A percentile compares a stretch with the other conserved stretches of the same genome.
phyloP scores from a whole-genome alignment of 2,113 vertebrate genomes.

The Lonchura striata region DNA sequence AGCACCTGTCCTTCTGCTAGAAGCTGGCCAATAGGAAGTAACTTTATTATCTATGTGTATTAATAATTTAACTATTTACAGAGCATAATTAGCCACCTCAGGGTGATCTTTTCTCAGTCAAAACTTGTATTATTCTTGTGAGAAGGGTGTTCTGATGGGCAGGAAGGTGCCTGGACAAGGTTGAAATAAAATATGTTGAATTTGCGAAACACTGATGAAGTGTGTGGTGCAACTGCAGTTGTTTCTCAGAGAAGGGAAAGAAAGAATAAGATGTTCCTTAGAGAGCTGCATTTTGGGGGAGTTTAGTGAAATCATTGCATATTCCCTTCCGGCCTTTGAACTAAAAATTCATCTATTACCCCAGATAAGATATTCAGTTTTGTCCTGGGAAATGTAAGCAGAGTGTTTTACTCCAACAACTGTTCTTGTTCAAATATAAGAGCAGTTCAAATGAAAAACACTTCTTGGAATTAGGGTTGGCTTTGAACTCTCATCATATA shows the following conservation, averaged over 20 bases:
- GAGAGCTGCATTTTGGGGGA: neutral
- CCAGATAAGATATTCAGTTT: neutral
- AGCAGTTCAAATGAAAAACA: neutral
- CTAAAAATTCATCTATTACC: neutral
- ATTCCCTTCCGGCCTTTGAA: neutral
- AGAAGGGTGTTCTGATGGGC: neutral
- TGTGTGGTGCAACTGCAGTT: neutral
- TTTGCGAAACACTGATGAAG: neutral
- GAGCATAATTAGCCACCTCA: neutral
- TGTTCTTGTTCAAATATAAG: neutral
- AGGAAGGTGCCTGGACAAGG: neutral
- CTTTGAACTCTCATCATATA: neutral
- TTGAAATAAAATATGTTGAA: neutral
- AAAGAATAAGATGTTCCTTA: neutral
- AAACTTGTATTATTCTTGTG: neutral
- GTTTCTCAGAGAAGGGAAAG: neutral
- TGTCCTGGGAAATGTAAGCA: neutral
- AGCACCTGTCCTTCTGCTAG: neutral
- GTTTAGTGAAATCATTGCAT: neutral
- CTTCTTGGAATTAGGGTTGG: neutral
- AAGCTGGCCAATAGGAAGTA: neutral
- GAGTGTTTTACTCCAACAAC: neutral
- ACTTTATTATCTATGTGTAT: neutral
- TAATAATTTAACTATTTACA: neutral
- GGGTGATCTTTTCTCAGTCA: neutral